Base-by-base conservation (phyloP, 1,140 invertebrate species). In the Calycopis cecrops region DNA sequence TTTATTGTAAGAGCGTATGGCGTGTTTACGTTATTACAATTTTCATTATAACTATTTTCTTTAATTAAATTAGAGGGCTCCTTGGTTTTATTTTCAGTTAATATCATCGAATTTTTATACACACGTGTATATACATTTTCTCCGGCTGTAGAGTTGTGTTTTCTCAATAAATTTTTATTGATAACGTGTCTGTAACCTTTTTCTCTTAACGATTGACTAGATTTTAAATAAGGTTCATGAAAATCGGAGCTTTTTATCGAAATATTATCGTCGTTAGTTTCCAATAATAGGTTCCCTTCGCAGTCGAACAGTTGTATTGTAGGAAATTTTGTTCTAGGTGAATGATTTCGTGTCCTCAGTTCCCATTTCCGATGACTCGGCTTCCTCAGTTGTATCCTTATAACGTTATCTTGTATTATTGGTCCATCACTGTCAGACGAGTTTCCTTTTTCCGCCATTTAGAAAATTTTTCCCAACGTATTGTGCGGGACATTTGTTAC, bases 251-350 rank as follows among this genome's bases (percentile, higher is more conserved):
- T 88, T 67, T 81, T 88, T 60, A 88, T 87, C 33, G 86, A 88
- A 65, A 88, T 62, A 49, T 88, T 88, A 52, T 88, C 87, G 55
- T 88, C 84, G 65, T 88, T 88, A 61, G 87, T 88, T 69, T 88
- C 87, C 12, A 88, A 74, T 52, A 88, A 71, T 28, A 88, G 69
- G 67, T 88, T 88, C 59, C 87, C 87, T 16, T 88, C 87, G 61
- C 85, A 87, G 76, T 88, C 87, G 67, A 88, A 88, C 47, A 88
- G 78, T 66, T 88, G 87, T 67, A 88, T 76, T 37, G 77, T 88
- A 10, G 87, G 87, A 61, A 88, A 88, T 58, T 65, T 81, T 35
- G 85, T 69, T 44, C 83, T 74, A 18, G 83, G 84, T 35, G 84
- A 87, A 44, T 72, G 75, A 65, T 87, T 89, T 64, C 84, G 63